These are phyloP conservation scores for Electrophaes corylata DNA, from an alignment of 2,888 invertebrate species.

Conservation along the genomic window DNA sequence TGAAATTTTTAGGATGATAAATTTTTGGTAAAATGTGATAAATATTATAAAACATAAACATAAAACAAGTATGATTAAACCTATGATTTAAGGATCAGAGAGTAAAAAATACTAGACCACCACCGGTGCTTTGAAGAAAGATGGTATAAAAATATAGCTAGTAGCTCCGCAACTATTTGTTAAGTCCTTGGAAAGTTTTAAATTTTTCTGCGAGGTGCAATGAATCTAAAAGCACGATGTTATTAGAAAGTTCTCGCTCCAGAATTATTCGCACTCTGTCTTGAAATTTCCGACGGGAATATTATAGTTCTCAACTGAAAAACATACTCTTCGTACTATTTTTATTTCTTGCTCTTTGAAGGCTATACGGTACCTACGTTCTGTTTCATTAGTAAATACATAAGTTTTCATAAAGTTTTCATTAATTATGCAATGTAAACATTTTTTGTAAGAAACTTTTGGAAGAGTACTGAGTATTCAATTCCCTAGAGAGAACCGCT, in stretches of 20 bases:
- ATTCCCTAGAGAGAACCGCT: too few species aligned
- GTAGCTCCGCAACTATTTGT: conserved; percentile 18
- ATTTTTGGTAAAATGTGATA: too few species aligned
- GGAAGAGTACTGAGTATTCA: too few species aligned
- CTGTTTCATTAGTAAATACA: not conserved
- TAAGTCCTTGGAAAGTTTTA: conserved; percentile 59
- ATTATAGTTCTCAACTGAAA: conserved; percentile 55
- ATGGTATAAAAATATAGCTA: not conserved
- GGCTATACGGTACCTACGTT: not conserved
- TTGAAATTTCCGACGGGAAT: conserved; percentile 51
- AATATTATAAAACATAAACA: too few species aligned
- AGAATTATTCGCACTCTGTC: conserved; percentile 60
- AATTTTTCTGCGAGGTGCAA: conserved; percentile 73
- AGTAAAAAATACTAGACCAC: too few species aligned
- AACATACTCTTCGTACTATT: conserved; percentile 39
- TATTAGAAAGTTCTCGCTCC: conserved; percentile 73
- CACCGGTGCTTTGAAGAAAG: too few species aligned
- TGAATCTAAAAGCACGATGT: conserved; percentile 70
- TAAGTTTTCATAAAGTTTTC: too few species aligned
- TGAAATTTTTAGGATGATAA: too few species aligned
- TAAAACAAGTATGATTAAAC: too few species aligned
- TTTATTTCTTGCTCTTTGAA: not conserved
- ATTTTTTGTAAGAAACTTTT: too few species aligned
- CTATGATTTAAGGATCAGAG: too few species aligned
- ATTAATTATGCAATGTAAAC: too few species aligned